Conservation (phyloP, 2,113 vertebrate species). For the Columbina picui region DNA sequence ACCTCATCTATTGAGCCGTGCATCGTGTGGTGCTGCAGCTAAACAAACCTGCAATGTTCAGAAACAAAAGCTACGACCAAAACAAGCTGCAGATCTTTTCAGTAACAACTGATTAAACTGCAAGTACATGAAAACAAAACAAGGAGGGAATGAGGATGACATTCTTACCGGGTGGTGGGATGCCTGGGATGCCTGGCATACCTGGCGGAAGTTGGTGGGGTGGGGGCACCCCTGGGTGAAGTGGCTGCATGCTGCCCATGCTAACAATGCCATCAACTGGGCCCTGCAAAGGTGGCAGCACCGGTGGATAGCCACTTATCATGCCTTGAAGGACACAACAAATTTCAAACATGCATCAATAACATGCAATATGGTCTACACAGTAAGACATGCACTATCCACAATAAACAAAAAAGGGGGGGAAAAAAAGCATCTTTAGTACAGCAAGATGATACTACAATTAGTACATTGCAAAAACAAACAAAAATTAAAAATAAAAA, state of each 20-base stretch:
- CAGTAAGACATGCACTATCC: constrained; percentile 91
- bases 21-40: not conserved
- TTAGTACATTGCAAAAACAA: constrained; percentile 81
- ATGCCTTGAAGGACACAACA: constrained; percentile 93
- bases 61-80: not conserved
- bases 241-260: constrained; percentile 92
- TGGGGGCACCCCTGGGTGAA: constrained; percentile 90
- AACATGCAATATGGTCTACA: constrained; percentile 91
- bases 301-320: constrained; percentile 90
- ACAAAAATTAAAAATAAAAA: constrained; percentile 53
- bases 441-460: constrained; percentile 73
- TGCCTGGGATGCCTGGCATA: constrained; percentile 89
- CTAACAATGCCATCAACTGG: constrained; percentile 93
- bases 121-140: constrained; percentile 80
- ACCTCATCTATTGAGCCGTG: not conserved
- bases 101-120: constrained; percentile 78
- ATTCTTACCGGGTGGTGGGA: constrained; percentile 91
- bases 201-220: constrained; percentile 88
- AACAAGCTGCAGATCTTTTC: constrained; percentile 79
- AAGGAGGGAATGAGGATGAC: constrained; percentile 83
- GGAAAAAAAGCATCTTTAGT: constrained; percentile 68
- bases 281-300: constrained; percentile 88
- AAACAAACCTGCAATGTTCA: not conserved
- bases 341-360: constrained; percentile 90
- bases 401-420: not conserved